Evolutionary conservation across 2,113 vertebrate species (phyloP), one percentile per base, ranked within the genome.

Genomic region (Pionites leucogaster): DNA sequence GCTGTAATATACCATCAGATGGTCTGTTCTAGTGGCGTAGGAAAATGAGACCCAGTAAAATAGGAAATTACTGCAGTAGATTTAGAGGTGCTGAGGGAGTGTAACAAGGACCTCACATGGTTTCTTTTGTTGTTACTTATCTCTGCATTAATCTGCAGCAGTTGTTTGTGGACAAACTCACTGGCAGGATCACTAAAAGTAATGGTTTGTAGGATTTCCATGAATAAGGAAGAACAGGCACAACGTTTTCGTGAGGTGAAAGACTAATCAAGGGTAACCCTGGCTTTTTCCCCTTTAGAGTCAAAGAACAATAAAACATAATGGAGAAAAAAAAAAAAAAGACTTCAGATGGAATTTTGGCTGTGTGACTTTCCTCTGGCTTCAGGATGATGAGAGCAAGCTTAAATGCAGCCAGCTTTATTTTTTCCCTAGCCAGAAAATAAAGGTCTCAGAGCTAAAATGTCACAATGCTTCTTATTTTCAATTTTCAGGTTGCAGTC

Each of bases 381-480:
- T 97, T 84, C 42, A 42, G 83, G 74, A 96, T 94, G 90, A 97
- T 95, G 95, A 96, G 75, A 93, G 92, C 84, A 96, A 95, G 90
- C 82, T 97, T 72, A 84, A 78, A 94, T 84, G 77, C 87, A 97
- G 77, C 71, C 86, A 88, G 63, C 75, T 62, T 77, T 95, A 31
- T 93, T 98, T 97, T 97, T 86, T 46, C 60, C 33, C 87, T 75
- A 94, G 96, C 92, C 95, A 88, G 93, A 92, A 96, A 97, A 92
- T 71, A 90, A 98, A 98, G 94, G 97, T 97, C 96, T 95, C 89
- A 76, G 67, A 95, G 65, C 94, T 97, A 97, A 98, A 98, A 98
- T 98, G 97, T 98, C 98, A 98, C 95, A 95, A 27, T 76, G 92
- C 86, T 93, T 95, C 96, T 97, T 97, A 97, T 97, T 98, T 98